Percentiles rank a stretch among this genome's conserved stretches.
These are phyloP conservation scores for Adelognathus sp. DNA, from an alignment of 2,888 invertebrate species.

Conservation along the genomic window DNA sequence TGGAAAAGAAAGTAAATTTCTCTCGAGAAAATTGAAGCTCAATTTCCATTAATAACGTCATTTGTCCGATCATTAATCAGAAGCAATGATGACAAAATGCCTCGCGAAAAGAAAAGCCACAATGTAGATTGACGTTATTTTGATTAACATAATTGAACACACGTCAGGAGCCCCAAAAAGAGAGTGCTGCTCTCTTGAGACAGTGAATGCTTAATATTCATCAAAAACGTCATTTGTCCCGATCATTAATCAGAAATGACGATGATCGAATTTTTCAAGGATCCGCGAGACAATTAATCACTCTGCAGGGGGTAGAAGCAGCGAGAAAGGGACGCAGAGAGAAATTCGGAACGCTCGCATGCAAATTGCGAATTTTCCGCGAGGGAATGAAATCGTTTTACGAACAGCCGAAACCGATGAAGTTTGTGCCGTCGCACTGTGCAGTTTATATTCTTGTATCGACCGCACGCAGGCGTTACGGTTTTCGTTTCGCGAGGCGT, in stretches of 20 bases:
- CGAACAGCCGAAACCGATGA: slow-evolving; percentile 27
- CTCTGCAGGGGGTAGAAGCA: neutral
- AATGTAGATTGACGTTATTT: too few species aligned
- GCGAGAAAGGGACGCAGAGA: neutral
- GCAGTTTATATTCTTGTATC: slow-evolving; percentile 41
- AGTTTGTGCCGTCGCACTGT: neutral
- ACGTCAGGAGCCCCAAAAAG: too few species aligned
- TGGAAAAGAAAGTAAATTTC: neutral
- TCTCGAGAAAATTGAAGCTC: neutral
- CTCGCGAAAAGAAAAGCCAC: too few species aligned
- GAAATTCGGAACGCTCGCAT: slow-evolving; percentile 7
- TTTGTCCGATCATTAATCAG: slow-evolving; percentile 26
- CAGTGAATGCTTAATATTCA: slow-evolving; percentile 8
- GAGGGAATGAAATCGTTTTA: slow-evolving; percentile 33
- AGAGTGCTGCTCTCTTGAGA: neutral
- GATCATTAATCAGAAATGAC: slow-evolving; percentile 10
- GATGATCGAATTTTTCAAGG: neutral
- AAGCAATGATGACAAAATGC: neutral
- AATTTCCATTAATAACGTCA: slow-evolving; percentile 13
- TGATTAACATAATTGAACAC: too few species aligned
- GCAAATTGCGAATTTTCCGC: slow-evolving; percentile 32
- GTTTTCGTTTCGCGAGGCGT: slow-evolving; percentile 48
- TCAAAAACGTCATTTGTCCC: slow-evolving; percentile 23
- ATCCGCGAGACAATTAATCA: slow-evolving; percentile 43
- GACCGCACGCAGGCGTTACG: slow-evolving; percentile 34